Percentiles rank a stretch among this genome's conserved stretches.
These are phyloP conservation scores for Theropithecus gelada DNA, from an alignment of 2,113 vertebrate species.

Conservation along the genomic window DNA sequence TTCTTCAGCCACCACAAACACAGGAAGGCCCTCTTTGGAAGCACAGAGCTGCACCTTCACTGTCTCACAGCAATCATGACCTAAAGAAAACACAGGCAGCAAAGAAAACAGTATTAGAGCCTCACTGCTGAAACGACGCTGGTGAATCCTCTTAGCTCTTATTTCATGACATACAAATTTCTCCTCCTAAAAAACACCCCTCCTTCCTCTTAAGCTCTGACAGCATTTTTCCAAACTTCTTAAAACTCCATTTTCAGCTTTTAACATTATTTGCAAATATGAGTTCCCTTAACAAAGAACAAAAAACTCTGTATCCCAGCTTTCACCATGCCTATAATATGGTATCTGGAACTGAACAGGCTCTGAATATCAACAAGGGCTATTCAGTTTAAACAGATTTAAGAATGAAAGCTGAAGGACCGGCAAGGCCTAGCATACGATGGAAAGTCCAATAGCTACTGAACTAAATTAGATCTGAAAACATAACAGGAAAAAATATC, in stretches of 20 bases:
- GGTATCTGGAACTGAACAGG: not conserved
- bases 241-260: not conserved
- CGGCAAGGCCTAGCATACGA: not conserved
- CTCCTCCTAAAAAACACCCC: not conserved
- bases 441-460: not conserved
- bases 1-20: conserved; percentile 88
- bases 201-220: not conserved
- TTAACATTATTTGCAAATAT: not conserved
- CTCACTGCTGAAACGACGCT: not conserved
- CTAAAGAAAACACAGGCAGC: conserved; percentile 77
- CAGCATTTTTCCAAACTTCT: not conserved
- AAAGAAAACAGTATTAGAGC: not conserved
- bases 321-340: not conserved
- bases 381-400: not conserved
- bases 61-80: conserved; percentile 95
- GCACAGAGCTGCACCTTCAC: conserved; percentile 93
- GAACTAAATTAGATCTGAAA: not conserved
- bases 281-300: not conserved
- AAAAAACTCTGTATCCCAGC: not conserved
- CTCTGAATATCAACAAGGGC: not conserved
- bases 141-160: not conserved
- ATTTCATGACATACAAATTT: not conserved
- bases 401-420: not conserved
- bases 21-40: conserved; percentile 81
- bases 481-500: not conserved